Percentiles rank a stretch among this genome's conserved stretches.
Evolutionary conservation across 2,888 invertebrate genomes (phyloP).

Genomic region (Syrphus vitripennis): DNA sequence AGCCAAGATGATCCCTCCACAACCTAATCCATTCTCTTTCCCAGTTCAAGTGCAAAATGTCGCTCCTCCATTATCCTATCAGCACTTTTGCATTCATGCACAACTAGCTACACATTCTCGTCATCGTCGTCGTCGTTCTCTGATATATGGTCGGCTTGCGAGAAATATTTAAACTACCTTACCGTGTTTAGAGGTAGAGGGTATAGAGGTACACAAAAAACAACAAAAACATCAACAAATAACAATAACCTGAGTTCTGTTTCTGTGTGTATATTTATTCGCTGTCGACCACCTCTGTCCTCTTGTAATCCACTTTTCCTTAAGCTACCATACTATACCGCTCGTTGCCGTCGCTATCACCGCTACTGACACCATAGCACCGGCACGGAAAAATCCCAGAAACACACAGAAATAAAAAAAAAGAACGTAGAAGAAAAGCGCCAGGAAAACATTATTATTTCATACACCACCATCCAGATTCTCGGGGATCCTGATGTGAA

Average conservation of each 20-base stretch:
- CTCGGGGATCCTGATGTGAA: conserved; percentile 23
- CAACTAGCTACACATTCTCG: conserved; percentile 32
- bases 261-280: background rate
- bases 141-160: conserved; percentile 4
- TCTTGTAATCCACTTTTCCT: conserved; percentile 65
- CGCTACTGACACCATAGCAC: conserved; percentile 29
- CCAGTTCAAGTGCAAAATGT: conserved; percentile 65
- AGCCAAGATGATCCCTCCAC: conserved; percentile 59
- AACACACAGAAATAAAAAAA: conserved; percentile 18
- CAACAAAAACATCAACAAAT: background rate
- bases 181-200: conserved; percentile 26
- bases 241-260: background rate
- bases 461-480: conserved; percentile 51
- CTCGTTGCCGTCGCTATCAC: background rate
- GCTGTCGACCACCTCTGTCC: conserved; percentile 50
- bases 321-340: conserved; percentile 44
- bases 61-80: conserved; percentile 52
- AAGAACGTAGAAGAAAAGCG: conserved; percentile 24
- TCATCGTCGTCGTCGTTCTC: background rate
- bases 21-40: conserved; percentile 36
- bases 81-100: conserved; percentile 59
- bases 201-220: conserved; percentile 7
- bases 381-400: conserved; percentile 5
- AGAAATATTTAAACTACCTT: conserved; percentile 33
- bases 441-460: conserved; percentile 68